Conservation (phyloP, 2,888 invertebrate species). For the Aleiodes leptofemur region DNA sequence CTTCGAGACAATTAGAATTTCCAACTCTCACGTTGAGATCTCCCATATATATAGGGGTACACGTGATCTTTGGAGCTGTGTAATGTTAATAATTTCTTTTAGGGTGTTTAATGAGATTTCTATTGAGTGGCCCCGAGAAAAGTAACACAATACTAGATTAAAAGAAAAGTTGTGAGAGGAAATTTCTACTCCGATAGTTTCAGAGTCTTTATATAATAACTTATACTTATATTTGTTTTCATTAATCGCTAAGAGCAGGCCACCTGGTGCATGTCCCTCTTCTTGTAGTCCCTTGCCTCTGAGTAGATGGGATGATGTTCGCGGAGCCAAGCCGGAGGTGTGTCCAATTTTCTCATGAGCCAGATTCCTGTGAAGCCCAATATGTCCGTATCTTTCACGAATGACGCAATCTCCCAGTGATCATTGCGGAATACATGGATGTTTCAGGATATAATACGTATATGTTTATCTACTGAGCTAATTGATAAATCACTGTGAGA, state of each 20-base stretch:
- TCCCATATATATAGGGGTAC: too few species aligned
- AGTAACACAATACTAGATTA: too few species aligned
- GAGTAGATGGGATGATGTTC: conserved; percentile 20
- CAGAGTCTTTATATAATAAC: too few species aligned
- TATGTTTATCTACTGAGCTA: neutral
- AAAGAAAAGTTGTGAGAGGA: too few species aligned
- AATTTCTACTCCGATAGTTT: too few species aligned
- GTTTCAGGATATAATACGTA: neutral
- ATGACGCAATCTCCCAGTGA: conserved; percentile 16
- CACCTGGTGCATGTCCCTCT: conserved; percentile 17
- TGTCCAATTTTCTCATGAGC: neutral
- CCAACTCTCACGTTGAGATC: too few species aligned
- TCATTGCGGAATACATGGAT: conserved; percentile 13
- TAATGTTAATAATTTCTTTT: too few species aligned
- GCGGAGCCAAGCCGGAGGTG: neutral
- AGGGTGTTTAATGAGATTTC: too few species aligned
- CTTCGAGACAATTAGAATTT: too few species aligned
- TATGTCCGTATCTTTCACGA: too few species aligned
- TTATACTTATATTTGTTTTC: conserved; percentile 3
- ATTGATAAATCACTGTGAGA: neutral
- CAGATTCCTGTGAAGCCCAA: conserved; percentile 16
- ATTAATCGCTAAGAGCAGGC: conserved; percentile 6
- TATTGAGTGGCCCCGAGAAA: too few species aligned
- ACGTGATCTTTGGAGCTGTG: too few species aligned
- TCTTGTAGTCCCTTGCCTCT: conserved; percentile 15